A percentile compares a stretch with the other conserved stretches of the same genome.
Evolutionary conservation across 2,797 vertebrate genomes (phyloP).

Genomic region (Sebastes kiyomatsui): DNA sequence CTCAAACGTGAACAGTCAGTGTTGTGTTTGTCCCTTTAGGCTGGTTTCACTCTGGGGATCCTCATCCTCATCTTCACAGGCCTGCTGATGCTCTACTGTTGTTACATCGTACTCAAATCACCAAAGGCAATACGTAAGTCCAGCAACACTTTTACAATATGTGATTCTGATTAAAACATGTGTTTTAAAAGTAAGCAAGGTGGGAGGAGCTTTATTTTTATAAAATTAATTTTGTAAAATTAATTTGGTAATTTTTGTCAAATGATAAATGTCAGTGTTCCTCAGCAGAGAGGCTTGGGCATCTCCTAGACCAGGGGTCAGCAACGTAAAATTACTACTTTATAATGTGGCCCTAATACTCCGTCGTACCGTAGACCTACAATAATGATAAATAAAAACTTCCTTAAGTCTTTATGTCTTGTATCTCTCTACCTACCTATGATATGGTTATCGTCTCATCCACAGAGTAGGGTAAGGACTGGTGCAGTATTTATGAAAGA

Average conservation of each 20-base stretch:
- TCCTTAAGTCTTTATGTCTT: background rate
- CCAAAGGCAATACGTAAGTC: conserved; percentile 90
- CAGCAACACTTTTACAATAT: background rate
- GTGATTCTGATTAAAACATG: background rate
- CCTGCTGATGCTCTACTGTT: conserved; percentile 94
- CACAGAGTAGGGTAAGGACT: background rate
- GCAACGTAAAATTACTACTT: too few species aligned
- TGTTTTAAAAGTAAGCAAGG: background rate
- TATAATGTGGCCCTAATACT: too few species aligned
- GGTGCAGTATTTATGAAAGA: background rate
- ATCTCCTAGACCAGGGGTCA: background rate
- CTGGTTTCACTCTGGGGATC: conserved; percentile 94
- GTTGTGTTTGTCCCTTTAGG: conserved; percentile 76
- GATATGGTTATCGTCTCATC: too few species aligned
- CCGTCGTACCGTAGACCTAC: too few species aligned
- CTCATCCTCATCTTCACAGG: conserved; percentile 89
- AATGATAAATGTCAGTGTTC: background rate
- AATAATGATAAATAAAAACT: too few species aligned
- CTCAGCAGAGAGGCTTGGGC: background rate
- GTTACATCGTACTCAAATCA: conserved; percentile 92
- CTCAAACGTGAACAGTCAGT: background rate
- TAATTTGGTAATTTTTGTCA: background rate
- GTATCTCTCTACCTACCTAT: background rate
- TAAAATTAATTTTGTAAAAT: background rate
- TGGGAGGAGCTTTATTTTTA: background rate